These are phyloP conservation scores for Brachyrhaphis roseni DNA, from an alignment of 2,797 vertebrate species.

Conservation along the genomic window DNA sequence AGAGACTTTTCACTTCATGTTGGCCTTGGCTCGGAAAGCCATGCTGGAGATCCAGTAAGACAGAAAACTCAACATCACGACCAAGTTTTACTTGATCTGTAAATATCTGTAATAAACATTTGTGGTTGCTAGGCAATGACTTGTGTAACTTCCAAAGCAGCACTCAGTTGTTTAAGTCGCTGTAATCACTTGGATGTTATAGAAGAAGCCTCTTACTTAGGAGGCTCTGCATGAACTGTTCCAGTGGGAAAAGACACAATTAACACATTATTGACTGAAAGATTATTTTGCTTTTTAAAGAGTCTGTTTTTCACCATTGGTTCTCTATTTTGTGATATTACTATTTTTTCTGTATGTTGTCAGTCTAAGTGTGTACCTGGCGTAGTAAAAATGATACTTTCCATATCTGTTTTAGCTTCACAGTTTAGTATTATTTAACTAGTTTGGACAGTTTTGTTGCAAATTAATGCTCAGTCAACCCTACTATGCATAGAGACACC, in stretches of 20 bases:
- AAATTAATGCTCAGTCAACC: not conserved
- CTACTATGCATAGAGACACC: not conserved
- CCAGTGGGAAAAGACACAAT: not conserved
- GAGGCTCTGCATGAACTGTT: not conserved
- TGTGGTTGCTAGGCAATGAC: constrained; percentile 35
- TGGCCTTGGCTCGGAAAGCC: constrained; percentile 11
- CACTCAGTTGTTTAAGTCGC: constrained; percentile 16
- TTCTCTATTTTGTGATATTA: not conserved
- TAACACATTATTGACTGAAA: constrained; percentile 1
- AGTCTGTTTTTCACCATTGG: not conserved
- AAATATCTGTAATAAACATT: constrained; percentile 62
- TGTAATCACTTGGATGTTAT: not conserved
- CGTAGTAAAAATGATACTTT: not conserved
- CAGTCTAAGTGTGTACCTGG: not conserved
- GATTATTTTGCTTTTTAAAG: not conserved
- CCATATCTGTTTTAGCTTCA: not conserved
- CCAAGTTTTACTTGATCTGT: constrained; percentile 58
- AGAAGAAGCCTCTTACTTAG: constrained; percentile 1
- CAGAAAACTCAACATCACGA: constrained; percentile 9
- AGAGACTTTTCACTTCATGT: constrained; percentile 12
- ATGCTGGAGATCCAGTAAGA: constrained; percentile 16
- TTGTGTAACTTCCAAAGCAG: constrained; percentile 27
- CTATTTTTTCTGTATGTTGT: not conserved
- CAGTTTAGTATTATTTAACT: not conserved
- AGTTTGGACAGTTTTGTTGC: not conserved